Conservation (phyloP, 2,888 invertebrate genomes). For the Griposia aprilina region DNA sequence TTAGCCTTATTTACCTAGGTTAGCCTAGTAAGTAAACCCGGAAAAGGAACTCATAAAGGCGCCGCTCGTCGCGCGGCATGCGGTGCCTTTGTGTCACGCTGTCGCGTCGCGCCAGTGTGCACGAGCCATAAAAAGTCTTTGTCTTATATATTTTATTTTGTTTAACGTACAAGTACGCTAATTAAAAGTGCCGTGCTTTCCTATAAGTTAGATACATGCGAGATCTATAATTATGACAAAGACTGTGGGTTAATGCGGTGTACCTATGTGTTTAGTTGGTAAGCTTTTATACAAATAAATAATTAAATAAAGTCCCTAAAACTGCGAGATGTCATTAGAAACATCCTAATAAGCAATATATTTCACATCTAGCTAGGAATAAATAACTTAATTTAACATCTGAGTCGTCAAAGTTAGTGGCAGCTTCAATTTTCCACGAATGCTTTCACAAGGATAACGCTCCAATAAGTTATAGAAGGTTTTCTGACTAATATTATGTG, state of each 20-base stretch:
- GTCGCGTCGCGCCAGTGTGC: too few species aligned
- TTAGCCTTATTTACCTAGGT: not conserved
- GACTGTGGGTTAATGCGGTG: too few species aligned
- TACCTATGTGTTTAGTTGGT: too few species aligned
- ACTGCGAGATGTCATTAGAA: not conserved
- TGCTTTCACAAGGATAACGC: conserved; percentile 34
- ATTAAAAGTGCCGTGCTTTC: too few species aligned
- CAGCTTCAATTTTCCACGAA: conserved; percentile 57
- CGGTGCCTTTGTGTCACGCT: too few species aligned
- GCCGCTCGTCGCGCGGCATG: too few species aligned
- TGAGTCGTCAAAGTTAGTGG: conserved; percentile 28
- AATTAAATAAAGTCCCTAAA: too few species aligned
- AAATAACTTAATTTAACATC: conserved; percentile 34
- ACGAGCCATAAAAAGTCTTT: not conserved
- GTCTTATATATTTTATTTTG: too few species aligned
- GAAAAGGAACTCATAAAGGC: not conserved
- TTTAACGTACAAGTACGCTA: too few species aligned
- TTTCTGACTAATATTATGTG: conserved; percentile 13
- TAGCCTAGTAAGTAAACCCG: not conserved
- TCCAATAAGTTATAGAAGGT: conserved; percentile 26
- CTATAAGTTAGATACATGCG: too few species aligned
- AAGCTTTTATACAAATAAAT: not conserved
- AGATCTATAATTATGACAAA: too few species aligned
- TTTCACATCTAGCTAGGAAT: not conserved
- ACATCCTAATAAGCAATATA: not conserved